Evolutionary conservation across 2,888 invertebrate genomes (phyloP), one percentile per base, ranked within the genome.

Genomic region (Diploptera punctata): DNA sequence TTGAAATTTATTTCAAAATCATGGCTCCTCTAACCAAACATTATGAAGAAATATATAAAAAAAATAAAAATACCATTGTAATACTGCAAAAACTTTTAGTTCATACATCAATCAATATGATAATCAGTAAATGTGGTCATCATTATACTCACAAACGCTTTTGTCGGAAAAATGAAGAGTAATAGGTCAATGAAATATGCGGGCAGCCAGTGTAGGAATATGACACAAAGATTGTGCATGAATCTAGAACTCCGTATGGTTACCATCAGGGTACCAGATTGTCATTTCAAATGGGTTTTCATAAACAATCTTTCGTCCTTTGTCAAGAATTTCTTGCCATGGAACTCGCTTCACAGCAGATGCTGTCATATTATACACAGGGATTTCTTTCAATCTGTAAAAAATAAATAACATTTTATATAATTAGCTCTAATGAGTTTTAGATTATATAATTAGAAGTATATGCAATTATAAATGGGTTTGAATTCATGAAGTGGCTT

Each of bases 321-420:
- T 86, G 71, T 91, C 89, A 74, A 97, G 85, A 52, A 94, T 90
- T 71, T 91, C 87, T 0, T 92, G 93, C 98, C 98, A 99, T 0
- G 91, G 91, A 57, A 97, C 82, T 0, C 93, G 90, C 77, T 95
- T 93, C 54, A 92, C 87, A 7, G 87, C 87, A 0, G 94, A 92
- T 21, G 91, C 88, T 5, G 94, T 93, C 72, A 94, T 86, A 81
- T 97, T 96, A 82, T 91, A 91, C n/a, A 93, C 87, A 18, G 86
- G 82, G 0, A 87, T 81, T 60, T 86, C 83, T 72, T 81, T 80
- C 0, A 87, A 83, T 57, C 87, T 87, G 82, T 43, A 83, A 84
- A 70, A 31, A 73, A 71, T n/a, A n/a, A n/a, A n/a, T n/a, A n/a
- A n/a, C n/a, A n/a, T n/a, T n/a, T n/a, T n/a, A n/a, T n/a, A n/a